These are phyloP conservation scores for Drosophila pseudotalamancana DNA, from an alignment of 2,888 invertebrate species.

Conservation along the genomic window DNA sequence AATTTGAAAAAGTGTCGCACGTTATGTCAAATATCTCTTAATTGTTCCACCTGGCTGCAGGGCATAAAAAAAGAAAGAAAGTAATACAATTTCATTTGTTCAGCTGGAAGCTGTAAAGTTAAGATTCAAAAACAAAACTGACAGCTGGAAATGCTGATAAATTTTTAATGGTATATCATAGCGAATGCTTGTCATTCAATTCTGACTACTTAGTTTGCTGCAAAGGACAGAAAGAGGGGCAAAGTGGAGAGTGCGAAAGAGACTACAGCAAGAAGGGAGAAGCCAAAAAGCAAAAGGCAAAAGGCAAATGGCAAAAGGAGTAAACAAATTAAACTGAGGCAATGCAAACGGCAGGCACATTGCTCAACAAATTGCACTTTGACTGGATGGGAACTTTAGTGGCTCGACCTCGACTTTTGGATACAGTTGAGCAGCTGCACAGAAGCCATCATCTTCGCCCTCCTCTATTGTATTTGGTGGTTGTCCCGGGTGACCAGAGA, in stretches of 20 bases:
- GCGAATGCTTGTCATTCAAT: constrained; percentile 8
- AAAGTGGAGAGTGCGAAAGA: background rate
- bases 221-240: constrained; percentile 5
- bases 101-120: background rate
- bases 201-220: constrained; percentile 21
- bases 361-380: constrained; percentile 74
- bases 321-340: constrained; percentile 68
- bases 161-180: constrained; percentile 16
- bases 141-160: constrained; percentile 2
- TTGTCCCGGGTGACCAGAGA: constrained; percentile 67
- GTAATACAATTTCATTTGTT: background rate
- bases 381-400: constrained; percentile 69
- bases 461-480: constrained; percentile 57
- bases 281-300: background rate
- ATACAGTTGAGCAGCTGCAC: constrained; percentile 27
- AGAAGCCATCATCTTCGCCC: constrained; percentile 24
- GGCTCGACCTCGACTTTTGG: constrained; percentile 56
- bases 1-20: no score
- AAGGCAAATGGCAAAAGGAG: constrained; percentile 33
- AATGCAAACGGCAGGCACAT: constrained; percentile 48
- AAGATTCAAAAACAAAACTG: background rate
- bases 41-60: no score
- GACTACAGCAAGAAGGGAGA: no score
- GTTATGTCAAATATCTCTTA: no score
- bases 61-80: no score